Evolutionary conservation across 1,140 invertebrate species (phyloP), one percentile per base, ranked within the genome.

Genomic region (Lepidurus apus): DNA sequence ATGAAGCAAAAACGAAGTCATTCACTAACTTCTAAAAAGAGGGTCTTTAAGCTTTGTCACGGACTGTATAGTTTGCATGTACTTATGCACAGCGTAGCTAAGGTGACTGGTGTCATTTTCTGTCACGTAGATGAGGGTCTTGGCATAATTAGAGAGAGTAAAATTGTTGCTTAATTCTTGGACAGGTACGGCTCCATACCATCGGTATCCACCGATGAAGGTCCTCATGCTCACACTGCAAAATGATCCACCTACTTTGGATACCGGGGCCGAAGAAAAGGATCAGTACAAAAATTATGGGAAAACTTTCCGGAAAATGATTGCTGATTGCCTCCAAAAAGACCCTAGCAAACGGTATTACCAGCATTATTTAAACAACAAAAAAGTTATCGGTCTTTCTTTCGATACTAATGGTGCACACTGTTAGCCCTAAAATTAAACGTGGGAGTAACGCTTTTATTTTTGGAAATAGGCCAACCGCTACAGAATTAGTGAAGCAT

Each of bases 141-240:
- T 34, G 34, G 34, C 34, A 34, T 34, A 34, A 34, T 34, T 34
- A 34, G 34, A 34, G 34, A 34, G 34, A 34, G 34, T 34, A 34
- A 34, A 34, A 34, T 34, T 3, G 34, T 34, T 4, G 34, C 4
- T 34, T 34, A 3, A 34, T 34, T 34, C 4, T 34, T 34, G 2
- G 34, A 34, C 34, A 65, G 53, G 98, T 13, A 98, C 96, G 10
- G 97, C 98, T 1, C 98, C 98, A 0, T 99, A 99, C 85, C 96
- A 99, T 84, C 98, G 98, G 85, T 99, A 97, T 86, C 96, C 98
- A 65, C 97, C 98, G 1, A 99, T 99, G 97, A 99, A 99, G 86
- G 89, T 99, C 5, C 87, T 99, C 10, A 98, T 99, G 96, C 86
- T 99, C 44, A 99, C 97, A 0, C 86, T 99, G 44, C 96, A 99